Evolutionary conservation across 2,888 invertebrate genomes (phyloP), one percentile per base, ranked within the genome.

Genomic region (Aradus depressus): DNA sequence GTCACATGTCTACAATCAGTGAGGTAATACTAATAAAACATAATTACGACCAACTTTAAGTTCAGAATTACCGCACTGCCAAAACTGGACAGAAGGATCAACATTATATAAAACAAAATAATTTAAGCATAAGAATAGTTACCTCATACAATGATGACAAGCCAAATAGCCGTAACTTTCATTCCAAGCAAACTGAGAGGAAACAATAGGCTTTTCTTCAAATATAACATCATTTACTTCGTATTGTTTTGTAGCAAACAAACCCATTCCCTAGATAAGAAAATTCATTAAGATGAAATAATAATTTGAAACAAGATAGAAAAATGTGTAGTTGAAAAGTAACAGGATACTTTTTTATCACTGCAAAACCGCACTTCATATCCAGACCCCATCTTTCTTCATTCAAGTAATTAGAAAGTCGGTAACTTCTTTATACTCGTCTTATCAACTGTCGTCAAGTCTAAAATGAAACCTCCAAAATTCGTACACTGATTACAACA

Each of bases 141-240:
- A 80, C 81, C 76, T 77, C 75, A 96, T 76, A 65, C 95, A 96
- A 68, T 84, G 80, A 65, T 92, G 87, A 68, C 95, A 96, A 0
- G 92, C 88, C 57, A 77, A 70, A 68, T 95, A 96, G 60, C 80
- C 77, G 66, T 88, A 95, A 0, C 82, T 76, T 31, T 79, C 75
- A 70, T 95, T 96, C 95, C 95, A 96, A 5, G 87, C 78, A 68
- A 91, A 95, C 68, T 96, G 95, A 62, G 85, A 83, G 18, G 86
- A 85, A 22, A 92, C 83, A 48, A 96, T 67, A 0, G 96, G 93
- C 55, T 79, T 79, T 66, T 96, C 96, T 67, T 85, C 83, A 60
- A 96, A 80, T 56, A 96, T 84, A 8, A 81, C 70, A 61, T 87
- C 86, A 1, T 82, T 89, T 58, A 73, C 69, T 42, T 77, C 74